Base-by-base conservation (phyloP, 2,797 vertebrate genomes). In the Sardinella longiceps region DNA sequence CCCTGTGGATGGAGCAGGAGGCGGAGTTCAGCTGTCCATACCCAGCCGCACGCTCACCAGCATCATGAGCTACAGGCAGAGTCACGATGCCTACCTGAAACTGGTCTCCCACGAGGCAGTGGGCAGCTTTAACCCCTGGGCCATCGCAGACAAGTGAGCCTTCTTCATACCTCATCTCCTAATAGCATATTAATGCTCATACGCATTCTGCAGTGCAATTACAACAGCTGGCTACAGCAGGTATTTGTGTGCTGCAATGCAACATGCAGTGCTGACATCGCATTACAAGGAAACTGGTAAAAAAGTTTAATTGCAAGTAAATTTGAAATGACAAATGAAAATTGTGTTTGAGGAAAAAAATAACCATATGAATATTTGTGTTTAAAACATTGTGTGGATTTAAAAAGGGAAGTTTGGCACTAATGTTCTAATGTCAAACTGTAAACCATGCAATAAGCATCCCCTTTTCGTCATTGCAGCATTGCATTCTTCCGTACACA, bases 51-150 rank as follows among this genome's bases (percentile, higher is more conserved):
- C 93, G 92, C 94, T 95, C 84, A 93, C 84, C 85, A 97, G 88
- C 92, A 95, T 99, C 83, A 82, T 90, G 12, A 92, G 92, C 82
- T 97, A 98, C 89, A 92, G 92, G 28, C 93, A 93, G 83, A 92
- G 93, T 43, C 96, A 96, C 30, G 89, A 95, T 48, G 91, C 92
- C 58, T 96, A 97, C 91, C 95, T 98, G 83, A 93, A 87, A 0
- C 81, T 93, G 56, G 94, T 96, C 58, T 95, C 95, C 11, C 97
- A 97, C 0, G 95, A 97, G 89, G 90, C 91, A 0, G 88, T 96
- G 25, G 96, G 96, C 80, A 92, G 90, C 88, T 97, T 99, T 82
- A 88, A 97, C 88, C 97, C 97, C 1, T 98, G 97, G 97, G 92
- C 93, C 30, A 90, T 97, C 20, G 94, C 96, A 58, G 95, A 98